phyloP scores from a whole-genome alignment of 2,113 vertebrate genomes.

The Neomonachus schauinslandi region DNA sequence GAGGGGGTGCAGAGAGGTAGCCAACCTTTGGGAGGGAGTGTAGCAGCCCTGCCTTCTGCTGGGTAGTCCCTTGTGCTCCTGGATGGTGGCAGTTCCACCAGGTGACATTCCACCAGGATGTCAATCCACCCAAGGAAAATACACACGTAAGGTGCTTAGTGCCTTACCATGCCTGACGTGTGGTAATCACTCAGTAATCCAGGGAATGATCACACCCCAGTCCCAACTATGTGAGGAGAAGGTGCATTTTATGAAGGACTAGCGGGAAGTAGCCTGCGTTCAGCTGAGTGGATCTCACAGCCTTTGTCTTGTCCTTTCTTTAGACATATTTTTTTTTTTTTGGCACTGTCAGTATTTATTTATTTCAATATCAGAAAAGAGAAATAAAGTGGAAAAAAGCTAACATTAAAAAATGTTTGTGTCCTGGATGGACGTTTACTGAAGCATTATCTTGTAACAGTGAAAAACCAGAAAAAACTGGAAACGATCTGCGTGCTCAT shows the following conservation, averaged over 20 bases:
- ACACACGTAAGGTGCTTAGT: fast-evolving
- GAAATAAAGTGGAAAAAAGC: neutral
- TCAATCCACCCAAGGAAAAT: neutral
- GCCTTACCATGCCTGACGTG: neutral
- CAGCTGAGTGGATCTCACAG: neutral
- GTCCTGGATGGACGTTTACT: neutral
- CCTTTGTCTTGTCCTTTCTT: neutral
- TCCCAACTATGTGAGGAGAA: neutral
- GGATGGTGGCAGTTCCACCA: neutral
- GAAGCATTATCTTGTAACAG: neutral
- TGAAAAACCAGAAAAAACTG: neutral
- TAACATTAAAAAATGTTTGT: neutral
- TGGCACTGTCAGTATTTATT: neutral
- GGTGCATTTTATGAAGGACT: fast-evolving
- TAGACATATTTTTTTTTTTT: neutral
- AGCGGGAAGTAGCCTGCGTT: neutral
- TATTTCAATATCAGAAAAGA: neutral
- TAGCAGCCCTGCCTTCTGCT: fast-evolving
- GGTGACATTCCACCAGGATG: no score
- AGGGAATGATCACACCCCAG: fast-evolving
- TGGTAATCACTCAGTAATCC: fast-evolving
- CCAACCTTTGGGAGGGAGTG: neutral
- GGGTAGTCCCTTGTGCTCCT: neutral
- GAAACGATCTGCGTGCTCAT: neutral
- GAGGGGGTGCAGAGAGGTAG: fast-evolving